Percentiles rank a stretch among this genome's conserved stretches.
These are phyloP conservation scores for Hybognathus amarus DNA, from an alignment of 2,797 vertebrate genomes.

Conservation along the genomic window DNA sequence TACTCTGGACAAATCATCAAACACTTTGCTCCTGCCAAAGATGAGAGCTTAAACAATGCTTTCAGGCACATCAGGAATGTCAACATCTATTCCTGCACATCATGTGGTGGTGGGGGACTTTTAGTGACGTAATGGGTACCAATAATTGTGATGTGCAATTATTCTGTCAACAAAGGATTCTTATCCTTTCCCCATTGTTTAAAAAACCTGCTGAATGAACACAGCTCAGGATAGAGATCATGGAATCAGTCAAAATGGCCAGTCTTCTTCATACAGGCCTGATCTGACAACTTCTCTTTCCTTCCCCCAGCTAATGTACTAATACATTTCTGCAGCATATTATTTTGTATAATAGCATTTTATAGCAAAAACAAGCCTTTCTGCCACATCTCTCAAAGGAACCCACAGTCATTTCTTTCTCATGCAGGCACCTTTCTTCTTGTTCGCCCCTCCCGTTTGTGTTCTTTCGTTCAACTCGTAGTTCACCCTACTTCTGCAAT, in stretches of 20 bases:
- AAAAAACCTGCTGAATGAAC: constrained; percentile 17
- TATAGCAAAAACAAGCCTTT: not conserved
- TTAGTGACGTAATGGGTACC: constrained; percentile 15
- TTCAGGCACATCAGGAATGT: constrained; percentile 34
- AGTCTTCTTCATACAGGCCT: not conserved
- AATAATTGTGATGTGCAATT: constrained; percentile 6
- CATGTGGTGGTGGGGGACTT: not conserved
- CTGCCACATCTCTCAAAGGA: constrained; percentile 8
- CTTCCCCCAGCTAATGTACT: not conserved
- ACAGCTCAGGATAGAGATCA: not conserved
- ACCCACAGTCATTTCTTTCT: constrained; percentile 18
- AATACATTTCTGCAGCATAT: constrained; percentile 1
- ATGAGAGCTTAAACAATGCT: constrained; percentile 18
- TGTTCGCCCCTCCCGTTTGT: not conserved
- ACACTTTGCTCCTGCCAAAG: not conserved
- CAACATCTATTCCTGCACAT: constrained; percentile 15
- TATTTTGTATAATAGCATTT: not conserved
- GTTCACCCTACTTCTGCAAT: constrained; percentile 18
- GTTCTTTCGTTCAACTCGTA: constrained; percentile 16
- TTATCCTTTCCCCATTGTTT: not conserved
- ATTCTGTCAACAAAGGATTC: constrained; percentile 19
- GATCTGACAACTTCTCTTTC: not conserved
- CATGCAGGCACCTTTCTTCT: not conserved
- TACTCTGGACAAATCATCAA: constrained; percentile 12
- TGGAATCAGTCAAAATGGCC: not conserved